phyloP scores from a whole-genome alignment of 2,797 vertebrate species.

The Babyrousa celebensis region DNA sequence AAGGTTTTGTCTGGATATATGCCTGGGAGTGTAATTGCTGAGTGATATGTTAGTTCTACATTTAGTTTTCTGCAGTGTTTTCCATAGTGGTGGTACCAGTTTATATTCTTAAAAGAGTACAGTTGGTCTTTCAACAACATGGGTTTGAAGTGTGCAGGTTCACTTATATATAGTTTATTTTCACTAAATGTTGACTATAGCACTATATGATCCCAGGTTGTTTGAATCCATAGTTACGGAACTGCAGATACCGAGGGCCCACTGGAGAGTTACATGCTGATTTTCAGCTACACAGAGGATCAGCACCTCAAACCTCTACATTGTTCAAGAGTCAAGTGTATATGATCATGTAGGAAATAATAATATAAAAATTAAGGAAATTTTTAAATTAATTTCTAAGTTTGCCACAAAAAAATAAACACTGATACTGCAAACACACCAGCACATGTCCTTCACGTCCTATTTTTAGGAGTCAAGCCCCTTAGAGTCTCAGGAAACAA shows the following conservation, averaged over 20 bases:
- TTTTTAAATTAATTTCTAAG: background rate
- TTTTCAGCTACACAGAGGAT: background rate
- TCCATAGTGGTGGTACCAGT: no score
- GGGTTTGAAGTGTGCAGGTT: background rate
- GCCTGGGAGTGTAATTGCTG: no score
- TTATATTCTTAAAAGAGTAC: background rate
- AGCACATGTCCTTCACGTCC: background rate
- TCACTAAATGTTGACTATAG: background rate
- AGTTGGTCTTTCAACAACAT: background rate
- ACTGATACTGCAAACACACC: background rate
- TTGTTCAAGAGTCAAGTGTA: background rate
- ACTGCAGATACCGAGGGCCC: background rate
- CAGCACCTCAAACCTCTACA: no score
- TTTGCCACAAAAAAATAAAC: background rate
- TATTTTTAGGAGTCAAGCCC: background rate
- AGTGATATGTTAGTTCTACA: no score
- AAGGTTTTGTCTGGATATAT: no score
- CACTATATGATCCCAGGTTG: background rate
- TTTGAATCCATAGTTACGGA: background rate
- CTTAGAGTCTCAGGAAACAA: background rate
- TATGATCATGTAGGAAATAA: background rate
- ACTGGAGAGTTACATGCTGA: background rate
- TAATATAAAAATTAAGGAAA: background rate
- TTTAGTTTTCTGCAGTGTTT: no score
- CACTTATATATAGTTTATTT: background rate